Conservation (phyloP, 2,888 invertebrate species). For the Isotomurus palustris region DNA sequence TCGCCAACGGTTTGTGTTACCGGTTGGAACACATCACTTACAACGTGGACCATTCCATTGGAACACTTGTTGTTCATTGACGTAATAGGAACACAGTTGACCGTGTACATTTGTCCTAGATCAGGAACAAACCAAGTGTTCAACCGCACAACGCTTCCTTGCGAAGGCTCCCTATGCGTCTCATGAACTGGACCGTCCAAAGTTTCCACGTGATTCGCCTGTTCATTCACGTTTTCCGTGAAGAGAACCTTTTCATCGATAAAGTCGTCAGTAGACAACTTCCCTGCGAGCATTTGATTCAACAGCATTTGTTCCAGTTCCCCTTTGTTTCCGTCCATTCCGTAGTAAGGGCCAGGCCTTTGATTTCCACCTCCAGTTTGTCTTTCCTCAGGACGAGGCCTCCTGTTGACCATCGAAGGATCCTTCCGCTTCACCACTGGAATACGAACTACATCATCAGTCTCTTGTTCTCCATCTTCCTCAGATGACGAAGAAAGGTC, state of each 20-base stretch:
- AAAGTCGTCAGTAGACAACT: conserved; percentile 57
- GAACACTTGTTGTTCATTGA: conserved; percentile 60
- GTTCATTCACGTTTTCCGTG: conserved; percentile 49
- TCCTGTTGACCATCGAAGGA: too few species aligned
- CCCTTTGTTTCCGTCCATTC: conserved; percentile 19
- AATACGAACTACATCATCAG: too few species aligned
- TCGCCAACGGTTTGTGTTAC: conserved; percentile 57
- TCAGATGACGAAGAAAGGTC: too few species aligned
- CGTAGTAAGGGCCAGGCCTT: too few species aligned
- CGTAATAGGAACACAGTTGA: conserved; percentile 63
- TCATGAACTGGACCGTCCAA: too few species aligned
- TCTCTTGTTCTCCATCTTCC: background rate
- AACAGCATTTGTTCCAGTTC: conserved; percentile 53
- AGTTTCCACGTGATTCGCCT: background rate
- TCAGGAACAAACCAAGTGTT: conserved; percentile 57
- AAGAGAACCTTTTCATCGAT: conserved; percentile 55
- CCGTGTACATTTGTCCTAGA: conserved; percentile 57
- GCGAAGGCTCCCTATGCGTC: too few species aligned
- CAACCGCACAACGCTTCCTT: conserved; percentile 56
- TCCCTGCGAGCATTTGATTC: conserved; percentile 59
- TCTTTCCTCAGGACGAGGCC: too few species aligned
- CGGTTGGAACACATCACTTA: conserved; percentile 60
- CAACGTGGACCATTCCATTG: conserved; percentile 64
- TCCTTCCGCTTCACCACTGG: too few species aligned
- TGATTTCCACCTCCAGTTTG: too few species aligned